A percentile compares a stretch with the other conserved stretches of the same genome.
These are phyloP conservation scores for Pseudotriccus pelzelni DNA, from an alignment of 2,797 vertebrate genomes.

Conservation along the genomic window DNA sequence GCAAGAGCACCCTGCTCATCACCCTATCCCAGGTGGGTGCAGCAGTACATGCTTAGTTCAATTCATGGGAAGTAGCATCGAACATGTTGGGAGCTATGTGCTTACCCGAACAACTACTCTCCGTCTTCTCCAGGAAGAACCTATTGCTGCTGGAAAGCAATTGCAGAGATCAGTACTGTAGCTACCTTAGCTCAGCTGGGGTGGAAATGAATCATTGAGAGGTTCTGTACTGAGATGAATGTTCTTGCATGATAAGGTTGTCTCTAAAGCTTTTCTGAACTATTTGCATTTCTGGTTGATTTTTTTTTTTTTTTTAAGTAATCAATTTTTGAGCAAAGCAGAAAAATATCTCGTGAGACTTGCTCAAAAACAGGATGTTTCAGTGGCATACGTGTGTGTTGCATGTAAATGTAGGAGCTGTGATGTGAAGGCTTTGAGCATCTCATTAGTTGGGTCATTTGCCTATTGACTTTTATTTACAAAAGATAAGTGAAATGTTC, in stretches of 20 bases:
- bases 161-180: not conserved
- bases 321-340: not conserved
- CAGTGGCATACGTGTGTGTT: not conserved
- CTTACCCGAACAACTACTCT: not conserved
- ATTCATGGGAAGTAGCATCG: rapidly evolving
- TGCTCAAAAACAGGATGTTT: not conserved
- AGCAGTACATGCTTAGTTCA: not conserved
- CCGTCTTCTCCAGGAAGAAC: not conserved
- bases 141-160: not conserved
- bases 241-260: not conserved
- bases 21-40: not conserved
- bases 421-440: not conserved
- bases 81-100: not conserved
- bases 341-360: not conserved
- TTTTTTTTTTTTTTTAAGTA: not conserved
- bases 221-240: not conserved
- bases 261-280: not conserved
- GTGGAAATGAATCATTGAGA: not conserved
- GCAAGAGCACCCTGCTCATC: not conserved
- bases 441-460: not conserved
- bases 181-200: not conserved
- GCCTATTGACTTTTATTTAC: not conserved
- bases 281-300: not conserved
- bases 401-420: not conserved
- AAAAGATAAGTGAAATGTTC: not conserved